Base-by-base conservation (phyloP, 2,797 vertebrate species). In the Lycodopsis pacificus region DNA sequence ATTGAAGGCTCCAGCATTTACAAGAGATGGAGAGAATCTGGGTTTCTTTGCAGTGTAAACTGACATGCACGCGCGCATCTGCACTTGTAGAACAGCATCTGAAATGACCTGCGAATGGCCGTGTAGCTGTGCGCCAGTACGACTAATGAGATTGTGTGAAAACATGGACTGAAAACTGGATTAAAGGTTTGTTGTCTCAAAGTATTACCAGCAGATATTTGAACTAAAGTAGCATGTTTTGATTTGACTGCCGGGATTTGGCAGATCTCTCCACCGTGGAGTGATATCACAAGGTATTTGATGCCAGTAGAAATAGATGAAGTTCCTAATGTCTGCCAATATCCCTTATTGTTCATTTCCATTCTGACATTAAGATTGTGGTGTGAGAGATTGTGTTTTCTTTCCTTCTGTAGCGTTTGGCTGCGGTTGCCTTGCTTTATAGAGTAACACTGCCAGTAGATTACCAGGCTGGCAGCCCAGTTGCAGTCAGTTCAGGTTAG, bases 381-480 rank as follows among this genome's bases (percentile, higher is more conserved):
- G n/a, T 70, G 40, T 8, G 15, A 30, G 46, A 38, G 17, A 22
- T n/a, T 13, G 25, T 38, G 22, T n/a, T 19, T 54, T 2, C 48
- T 65, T 62, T 65, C 42, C 34, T n/a, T 34, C 65, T 12, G 27
- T 34, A 3, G 59, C 0, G 5, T 82, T 68, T 68, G 44, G 65
- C 57, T 76, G 61, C 67, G 69, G 72, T 83, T 73, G 74, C 66
- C 63, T 65, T 54, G n/a, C 48, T 36, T 64, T 79, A 56, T 66
- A 30, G 44, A 74, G 62, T n/a, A 36, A 76, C 13, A 27, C 76
- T 62, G 68, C 68, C 48, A 71, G 51, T 63, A 77, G 82, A 82
- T 90, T 82, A 84, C 38, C 34, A 80, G 74, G 59, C 76, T 66
- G 65, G 34, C 12, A 54, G 42, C 65, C 81, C 58, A 58, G 22